Percentiles rank a stretch among this genome's conserved stretches.
Evolutionary conservation across 2,113 vertebrate genomes (phyloP).

Genomic region (Onychostruthus taczanowskii): DNA sequence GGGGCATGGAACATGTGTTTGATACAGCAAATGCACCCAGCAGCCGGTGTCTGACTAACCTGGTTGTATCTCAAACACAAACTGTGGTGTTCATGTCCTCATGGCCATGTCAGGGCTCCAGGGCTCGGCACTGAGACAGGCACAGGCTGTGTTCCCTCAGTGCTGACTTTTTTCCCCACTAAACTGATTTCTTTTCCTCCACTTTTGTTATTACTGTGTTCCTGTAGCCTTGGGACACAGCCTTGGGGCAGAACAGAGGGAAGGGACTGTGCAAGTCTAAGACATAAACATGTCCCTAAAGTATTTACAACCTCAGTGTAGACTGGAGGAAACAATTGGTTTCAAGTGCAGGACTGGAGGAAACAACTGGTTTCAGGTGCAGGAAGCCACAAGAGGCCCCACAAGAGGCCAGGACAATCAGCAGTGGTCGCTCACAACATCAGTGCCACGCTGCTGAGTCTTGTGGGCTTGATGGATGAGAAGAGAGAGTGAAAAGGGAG

Average conservation of each 20-base stretch:
- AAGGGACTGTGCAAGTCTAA: not conserved
- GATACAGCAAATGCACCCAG: not conserved
- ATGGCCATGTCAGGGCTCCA: rapidly evolving
- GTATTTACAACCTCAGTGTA: not conserved
- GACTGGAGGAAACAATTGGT: not conserved
- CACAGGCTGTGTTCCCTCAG: not conserved
- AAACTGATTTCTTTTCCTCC: not conserved
- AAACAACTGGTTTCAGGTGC: not conserved
- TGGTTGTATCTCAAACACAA: not conserved
- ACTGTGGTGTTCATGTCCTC: not conserved
- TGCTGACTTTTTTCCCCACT: not conserved
- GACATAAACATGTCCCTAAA: not conserved
- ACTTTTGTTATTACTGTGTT: not conserved
- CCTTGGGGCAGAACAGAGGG: not conserved
- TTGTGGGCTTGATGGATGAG: not conserved
- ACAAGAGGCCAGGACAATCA: not conserved
- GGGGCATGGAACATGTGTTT: not conserved
- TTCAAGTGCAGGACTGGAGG: not conserved
- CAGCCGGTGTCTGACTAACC: not conserved
- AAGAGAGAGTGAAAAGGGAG: not conserved
- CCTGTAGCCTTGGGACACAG: not conserved
- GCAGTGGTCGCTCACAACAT: rapidly evolving
- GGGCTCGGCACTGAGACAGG: rapidly evolving
- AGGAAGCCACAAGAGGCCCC: not conserved
- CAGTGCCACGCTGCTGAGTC: not conserved